These are phyloP conservation scores for Littorina saxatilis DNA, from an alignment of 1,140 invertebrate genomes.

Conservation along the genomic window DNA sequence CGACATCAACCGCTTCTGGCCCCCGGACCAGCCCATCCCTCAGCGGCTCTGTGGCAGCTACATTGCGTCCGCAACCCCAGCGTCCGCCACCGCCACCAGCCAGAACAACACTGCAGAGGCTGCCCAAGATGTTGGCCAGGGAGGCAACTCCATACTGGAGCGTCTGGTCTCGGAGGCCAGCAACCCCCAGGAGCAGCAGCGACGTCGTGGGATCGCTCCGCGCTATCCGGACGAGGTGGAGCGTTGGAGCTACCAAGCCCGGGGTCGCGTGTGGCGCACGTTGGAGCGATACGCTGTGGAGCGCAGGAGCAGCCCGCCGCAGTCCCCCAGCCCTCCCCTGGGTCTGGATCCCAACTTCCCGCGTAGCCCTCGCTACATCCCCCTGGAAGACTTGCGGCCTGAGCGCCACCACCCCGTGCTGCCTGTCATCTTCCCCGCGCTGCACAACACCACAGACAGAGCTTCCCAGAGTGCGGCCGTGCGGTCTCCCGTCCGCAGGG, in stretches of 20 bases:
- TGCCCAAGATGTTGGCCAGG: not conserved
- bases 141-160: not conserved
- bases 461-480: no score
- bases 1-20: not conserved
- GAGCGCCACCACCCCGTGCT: no score
- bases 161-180: not conserved
- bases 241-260: not conserved
- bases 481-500: no score
- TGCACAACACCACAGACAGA: no score
- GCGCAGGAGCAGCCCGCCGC: no score
- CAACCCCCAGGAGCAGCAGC: not conserved
- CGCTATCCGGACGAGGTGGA: not conserved
- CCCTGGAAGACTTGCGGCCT: no score
- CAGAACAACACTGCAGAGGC: not conserved
- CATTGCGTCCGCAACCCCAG: not conserved
- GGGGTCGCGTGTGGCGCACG: not conserved
- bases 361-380: no score
- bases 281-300: not conserved
- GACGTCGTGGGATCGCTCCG: not conserved
- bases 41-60: not conserved
- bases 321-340: no score
- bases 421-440: no score
- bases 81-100: not conserved
- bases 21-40: not conserved
- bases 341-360: no score